Base-by-base conservation (phyloP, 2,888 invertebrate species). In the Agrenia bidenticulata region DNA sequence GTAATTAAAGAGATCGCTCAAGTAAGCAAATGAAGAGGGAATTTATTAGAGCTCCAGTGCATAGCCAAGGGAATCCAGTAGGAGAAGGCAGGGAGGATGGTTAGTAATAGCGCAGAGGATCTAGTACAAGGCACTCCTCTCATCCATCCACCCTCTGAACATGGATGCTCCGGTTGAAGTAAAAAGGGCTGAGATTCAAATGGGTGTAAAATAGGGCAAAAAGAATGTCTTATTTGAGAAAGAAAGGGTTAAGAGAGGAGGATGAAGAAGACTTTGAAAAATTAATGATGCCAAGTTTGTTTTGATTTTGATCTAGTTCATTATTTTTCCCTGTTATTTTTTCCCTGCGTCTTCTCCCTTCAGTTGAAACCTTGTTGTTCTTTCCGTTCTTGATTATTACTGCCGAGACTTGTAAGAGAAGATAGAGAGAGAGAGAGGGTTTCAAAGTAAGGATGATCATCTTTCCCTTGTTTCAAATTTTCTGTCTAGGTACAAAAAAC, bases 281-380 rank as follows among this genome's bases (percentile, higher is more conserved):
- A 71, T 71, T 71, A 71, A 68, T 71, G 71, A 71, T 71, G 71
- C 68, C 66, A 68, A 68, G 68, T 71, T 66, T 71, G 64, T 68
- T 71, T 71, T 71, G 71, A 71, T 71, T 71, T 71, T 71, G 71
- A 71, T 71, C 68, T 71, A 51, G 54, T 70, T 68, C 70, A 67
- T 63, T 68, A 60, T 71, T 62, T 67, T 63, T 64, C 56, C 57
- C 62, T 68, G 63, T 63, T 66, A 64, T 62, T 67, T 63, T 65
- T 65, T 66, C 63, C 60, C 58, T 62, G 13, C 17, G 15, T 26
- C 17, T 17, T 26, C 27, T 53, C 42, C 23, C 24, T 24, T 26
- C 53, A 26, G 13, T 26, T 45, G 45, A 15, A 49, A n/a, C 42
- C 54, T 54, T 66, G 66, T 66, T 66, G 62, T 66, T 66, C 66